phyloP scores from a whole-genome alignment of 2,113 vertebrate species.

The Polypterus bichir region DNA sequence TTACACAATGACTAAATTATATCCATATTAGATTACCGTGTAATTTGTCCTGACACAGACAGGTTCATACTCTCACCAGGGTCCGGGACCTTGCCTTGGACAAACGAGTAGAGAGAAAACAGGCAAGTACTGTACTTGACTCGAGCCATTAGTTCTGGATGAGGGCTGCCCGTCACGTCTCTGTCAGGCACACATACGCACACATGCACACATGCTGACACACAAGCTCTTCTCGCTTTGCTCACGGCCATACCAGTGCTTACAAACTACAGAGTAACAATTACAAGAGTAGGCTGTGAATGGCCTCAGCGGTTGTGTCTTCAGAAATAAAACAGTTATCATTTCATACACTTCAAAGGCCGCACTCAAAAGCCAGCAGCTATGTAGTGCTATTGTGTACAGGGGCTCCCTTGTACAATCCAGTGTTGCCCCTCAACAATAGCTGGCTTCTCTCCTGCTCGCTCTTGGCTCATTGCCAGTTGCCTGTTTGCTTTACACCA shows the following conservation, averaged over 20 bases:
- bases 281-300: conserved; percentile 41
- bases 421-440: conserved; percentile 64
- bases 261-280: conserved; percentile 45
- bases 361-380: conserved; percentile 49
- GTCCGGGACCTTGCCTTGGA: conserved; percentile 23
- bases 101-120: conserved; percentile 53
- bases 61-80: conserved; percentile 1
- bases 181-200: background rate
- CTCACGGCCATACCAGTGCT: conserved; percentile 45
- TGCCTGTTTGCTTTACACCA: conserved; percentile 80
- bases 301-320: conserved; percentile 43
- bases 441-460: conserved; percentile 57
- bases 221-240: conserved; percentile 25
- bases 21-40: too few relatives aligned
- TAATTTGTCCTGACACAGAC: too few relatives aligned
- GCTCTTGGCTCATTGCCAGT: conserved; percentile 60
- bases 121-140: conserved; percentile 50
- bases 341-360: conserved; percentile 64
- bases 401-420: conserved; percentile 59
- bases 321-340: conserved; percentile 70
- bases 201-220: conserved; percentile 10
- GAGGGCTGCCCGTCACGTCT: too few relatives aligned
- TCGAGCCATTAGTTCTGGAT: conserved; percentile 11
- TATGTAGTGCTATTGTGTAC: conserved; percentile 54
- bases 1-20: too few relatives aligned